Evolutionary conservation across 2,113 vertebrate genomes (phyloP).

Genomic region (Anoplopoma fimbria): DNA sequence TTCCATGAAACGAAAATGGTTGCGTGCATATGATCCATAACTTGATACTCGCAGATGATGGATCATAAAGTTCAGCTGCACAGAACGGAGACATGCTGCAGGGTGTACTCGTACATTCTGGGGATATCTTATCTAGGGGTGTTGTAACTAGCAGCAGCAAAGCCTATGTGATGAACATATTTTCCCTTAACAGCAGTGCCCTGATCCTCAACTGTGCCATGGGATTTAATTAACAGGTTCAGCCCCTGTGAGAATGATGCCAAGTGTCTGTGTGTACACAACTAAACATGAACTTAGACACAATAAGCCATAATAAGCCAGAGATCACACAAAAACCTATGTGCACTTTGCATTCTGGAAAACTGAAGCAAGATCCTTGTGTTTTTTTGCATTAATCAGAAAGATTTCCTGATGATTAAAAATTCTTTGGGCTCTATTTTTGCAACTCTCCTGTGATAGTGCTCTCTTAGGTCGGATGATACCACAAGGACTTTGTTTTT

Average conservation of each 20-base stretch:
- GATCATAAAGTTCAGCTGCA: too few relatives aligned
- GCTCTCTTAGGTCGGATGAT: background rate
- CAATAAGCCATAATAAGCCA: background rate
- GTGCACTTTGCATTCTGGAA: background rate
- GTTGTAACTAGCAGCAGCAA: background rate
- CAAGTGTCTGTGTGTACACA: conserved; percentile 8
- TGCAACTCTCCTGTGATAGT: background rate
- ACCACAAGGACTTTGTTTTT: background rate
- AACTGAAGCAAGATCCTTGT: background rate
- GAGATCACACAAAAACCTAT: background rate
- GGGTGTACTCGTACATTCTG: background rate
- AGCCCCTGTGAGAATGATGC: background rate
- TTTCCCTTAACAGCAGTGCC: background rate
- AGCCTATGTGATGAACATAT: conserved; percentile 6
- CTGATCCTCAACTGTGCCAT: conserved; percentile 5
- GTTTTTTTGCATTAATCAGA: background rate
- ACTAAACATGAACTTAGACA: background rate
- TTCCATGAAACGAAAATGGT: background rate
- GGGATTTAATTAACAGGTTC: conserved; percentile 41
- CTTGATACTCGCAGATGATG: too few relatives aligned
- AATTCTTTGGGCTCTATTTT: background rate
- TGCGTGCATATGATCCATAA: background rate
- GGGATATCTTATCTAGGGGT: background rate
- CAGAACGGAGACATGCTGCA: background rate
- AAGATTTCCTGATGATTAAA: background rate